Base-by-base conservation (phyloP, 2,797 vertebrate species). In the Okamejei kenojei region DNA sequence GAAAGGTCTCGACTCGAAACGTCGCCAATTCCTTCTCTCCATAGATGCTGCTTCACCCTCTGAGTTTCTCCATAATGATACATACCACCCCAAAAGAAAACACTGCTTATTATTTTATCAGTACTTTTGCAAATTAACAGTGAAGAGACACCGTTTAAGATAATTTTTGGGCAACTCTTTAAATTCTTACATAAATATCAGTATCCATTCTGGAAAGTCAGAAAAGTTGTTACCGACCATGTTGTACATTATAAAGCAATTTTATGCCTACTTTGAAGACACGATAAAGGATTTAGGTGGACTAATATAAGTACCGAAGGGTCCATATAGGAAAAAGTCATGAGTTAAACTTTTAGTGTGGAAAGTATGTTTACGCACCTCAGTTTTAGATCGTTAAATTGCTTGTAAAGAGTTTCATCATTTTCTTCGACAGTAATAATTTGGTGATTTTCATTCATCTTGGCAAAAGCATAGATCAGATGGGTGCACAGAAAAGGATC, bases 401-500 rank as follows among this genome's bases (percentile, higher is more conserved):
- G 3, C 23, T 71, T 35, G 63, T 38, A 90, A 90, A 71, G 88
- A 71, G 4, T 19, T 71, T 90, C 88, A 71, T 90, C 88, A 32
- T 90, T 73, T 65, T 10, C 35, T 73, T 71, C 88, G 15, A 9
- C 38, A 2, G 35, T 29, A 45, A 23, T 73, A 4, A 90, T 9
- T 73, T 90, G 1, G 26, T 73, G 9, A 10, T 15, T 73, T 1
- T 11, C 21, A 71, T 26, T 73, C n/a, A 90, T 73, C 32, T 4
- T 26, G 32, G 88, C 65, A 90, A 90, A 90, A 0, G 88, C 88
- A 73, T 71, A 90, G 10, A 90, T 45, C n/a, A 90, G 65, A 90
- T 90, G 88, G 32, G 32, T 90, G 88, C 88, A 90, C 19, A 90
- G 13, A 38, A 71, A 71, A 73, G 88, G 88, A 73, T 90, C 88